These are phyloP conservation scores for Patella ulyssiponensis DNA, from an alignment of 2,888 invertebrate genomes.

Conservation along the genomic window DNA sequence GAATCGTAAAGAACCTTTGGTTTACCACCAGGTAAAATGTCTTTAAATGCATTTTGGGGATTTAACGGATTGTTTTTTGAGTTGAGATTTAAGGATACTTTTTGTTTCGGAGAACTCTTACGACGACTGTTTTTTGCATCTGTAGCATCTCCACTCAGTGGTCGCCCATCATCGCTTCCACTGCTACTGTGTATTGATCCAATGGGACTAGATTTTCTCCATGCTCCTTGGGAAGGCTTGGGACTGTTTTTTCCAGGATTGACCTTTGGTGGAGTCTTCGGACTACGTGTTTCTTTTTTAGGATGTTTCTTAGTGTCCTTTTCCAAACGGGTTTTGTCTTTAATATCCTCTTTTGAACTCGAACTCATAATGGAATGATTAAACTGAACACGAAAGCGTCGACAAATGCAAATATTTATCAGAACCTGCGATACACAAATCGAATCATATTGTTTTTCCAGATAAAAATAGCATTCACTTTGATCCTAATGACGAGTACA, in stretches of 20 bases:
- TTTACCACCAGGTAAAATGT: background rate
- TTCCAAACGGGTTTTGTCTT: too few relatives aligned
- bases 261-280: background rate
- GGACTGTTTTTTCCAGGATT: background rate
- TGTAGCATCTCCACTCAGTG: background rate
- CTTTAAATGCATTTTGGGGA: background rate
- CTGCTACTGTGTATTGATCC: background rate
- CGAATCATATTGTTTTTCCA: too few relatives aligned
- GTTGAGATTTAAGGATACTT: constrained; percentile 1
- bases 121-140: background rate
- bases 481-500: too few relatives aligned
- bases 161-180: background rate
- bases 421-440: too few relatives aligned
- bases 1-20: background rate
- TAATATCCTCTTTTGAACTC: too few relatives aligned
- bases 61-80: background rate
- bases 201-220: background rate
- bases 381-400: too few relatives aligned
- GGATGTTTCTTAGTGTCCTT: background rate
- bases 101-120: background rate
- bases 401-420: too few relatives aligned
- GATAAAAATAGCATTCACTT: too few relatives aligned
- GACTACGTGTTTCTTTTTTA: background rate
- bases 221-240: background rate
- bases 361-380: too few relatives aligned